Conservation (phyloP, 1,140 invertebrate genomes). For the Aporrectodea caliginosa region DNA sequence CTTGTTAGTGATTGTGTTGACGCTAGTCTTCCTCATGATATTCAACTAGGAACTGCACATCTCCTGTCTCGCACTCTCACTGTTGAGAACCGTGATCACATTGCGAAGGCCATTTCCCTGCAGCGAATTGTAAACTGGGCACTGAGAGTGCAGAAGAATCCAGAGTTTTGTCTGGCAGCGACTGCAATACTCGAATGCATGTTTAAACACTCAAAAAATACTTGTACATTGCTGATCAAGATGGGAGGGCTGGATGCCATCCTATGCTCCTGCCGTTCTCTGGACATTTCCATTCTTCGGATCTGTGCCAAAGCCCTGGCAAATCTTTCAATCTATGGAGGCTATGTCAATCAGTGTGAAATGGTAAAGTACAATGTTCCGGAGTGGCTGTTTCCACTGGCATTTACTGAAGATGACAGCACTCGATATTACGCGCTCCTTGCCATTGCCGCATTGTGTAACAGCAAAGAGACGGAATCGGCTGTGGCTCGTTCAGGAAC, state of each 20-base stretch:
- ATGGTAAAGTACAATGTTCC: conserved; percentile 89
- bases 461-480: conserved; percentile 97
- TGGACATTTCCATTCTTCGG: conserved; percentile 75
- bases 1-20: not conserved
- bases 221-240: conserved; percentile 65
- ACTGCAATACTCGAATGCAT: conserved; percentile 93
- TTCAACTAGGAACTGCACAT: conserved; percentile 43
- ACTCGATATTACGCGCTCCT: conserved; percentile 94
- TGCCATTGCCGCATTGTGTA: conserved; percentile 91
- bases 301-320: conserved; percentile 94
- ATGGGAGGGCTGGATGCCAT: conserved; percentile 67
- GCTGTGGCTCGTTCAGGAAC: conserved; percentile 92
- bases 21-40: conserved; percentile 32
- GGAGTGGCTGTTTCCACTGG: conserved; percentile 96
- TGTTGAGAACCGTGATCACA: conserved; percentile 87
- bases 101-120: conserved; percentile 75
- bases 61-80: conserved; percentile 84
- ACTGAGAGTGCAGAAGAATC: conserved; percentile 64
- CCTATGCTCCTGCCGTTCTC: conserved; percentile 88
- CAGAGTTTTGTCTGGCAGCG: conserved; percentile 81
- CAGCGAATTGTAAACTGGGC: conserved; percentile 78
- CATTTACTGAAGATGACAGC: conserved; percentile 90
- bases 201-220: conserved; percentile 91
- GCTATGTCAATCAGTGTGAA: conserved; percentile 91
- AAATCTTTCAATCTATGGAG: conserved; percentile 93